phyloP scores from a whole-genome alignment of 2,113 vertebrate genomes.

The Morone saxatilis region DNA sequence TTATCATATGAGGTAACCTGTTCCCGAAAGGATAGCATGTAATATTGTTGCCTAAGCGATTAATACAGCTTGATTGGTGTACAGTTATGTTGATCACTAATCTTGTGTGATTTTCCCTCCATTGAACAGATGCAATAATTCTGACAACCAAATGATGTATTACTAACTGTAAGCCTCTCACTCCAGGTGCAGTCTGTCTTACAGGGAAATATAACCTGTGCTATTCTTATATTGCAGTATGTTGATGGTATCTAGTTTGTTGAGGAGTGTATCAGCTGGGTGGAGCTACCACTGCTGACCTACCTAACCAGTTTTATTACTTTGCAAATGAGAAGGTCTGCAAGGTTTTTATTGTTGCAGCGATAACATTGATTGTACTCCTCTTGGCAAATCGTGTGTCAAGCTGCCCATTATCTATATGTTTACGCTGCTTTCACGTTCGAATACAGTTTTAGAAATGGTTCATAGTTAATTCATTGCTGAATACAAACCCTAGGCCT shows the following conservation, averaged over 20 bases:
- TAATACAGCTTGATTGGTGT: not conserved
- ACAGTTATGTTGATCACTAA: not conserved
- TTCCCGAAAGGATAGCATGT: not conserved
- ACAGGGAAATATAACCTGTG: not conserved
- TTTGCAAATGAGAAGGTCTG: not conserved
- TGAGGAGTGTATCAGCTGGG: not conserved
- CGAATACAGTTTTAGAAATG: not conserved
- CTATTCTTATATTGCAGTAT: not conserved
- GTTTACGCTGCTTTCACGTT: not conserved
- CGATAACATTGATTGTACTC: no score
- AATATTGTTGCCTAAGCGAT: not conserved
- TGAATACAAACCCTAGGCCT: not conserved
- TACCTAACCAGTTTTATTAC: not conserved
- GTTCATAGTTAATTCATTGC: not conserved
- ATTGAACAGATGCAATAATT: constrained; percentile 2
- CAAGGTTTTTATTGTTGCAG: not conserved
- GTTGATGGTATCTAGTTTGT: not conserved
- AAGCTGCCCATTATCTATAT: not conserved
- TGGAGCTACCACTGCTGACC: not conserved
- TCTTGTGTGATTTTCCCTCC: not conserved
- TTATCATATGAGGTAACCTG: not conserved
- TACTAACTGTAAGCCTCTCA: not conserved
- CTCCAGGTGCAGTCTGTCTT: not conserved
- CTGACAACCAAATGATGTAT: not conserved
- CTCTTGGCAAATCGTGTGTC: not conserved